Evolutionary conservation across 2,888 invertebrate species (phyloP), one percentile per base, ranked within the genome.

Genomic region (Hydroisotoma schaefferi): DNA sequence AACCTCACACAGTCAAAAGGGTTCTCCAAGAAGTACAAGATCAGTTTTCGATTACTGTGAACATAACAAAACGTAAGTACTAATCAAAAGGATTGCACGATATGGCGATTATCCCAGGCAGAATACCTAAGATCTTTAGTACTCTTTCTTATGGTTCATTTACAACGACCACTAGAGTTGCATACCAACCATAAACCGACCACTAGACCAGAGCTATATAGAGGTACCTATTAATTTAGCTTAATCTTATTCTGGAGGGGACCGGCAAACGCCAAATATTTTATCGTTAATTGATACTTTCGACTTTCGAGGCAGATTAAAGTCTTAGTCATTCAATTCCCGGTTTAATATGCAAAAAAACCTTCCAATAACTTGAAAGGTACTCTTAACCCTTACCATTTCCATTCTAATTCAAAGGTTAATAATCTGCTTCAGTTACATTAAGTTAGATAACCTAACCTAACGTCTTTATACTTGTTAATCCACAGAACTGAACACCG

Each of bases 221-320:
- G n/a, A 18, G 6, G 33, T 33, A 15, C 15, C 5, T 40, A 15
- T 40, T 28, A 15, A 18, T 46, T 20, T 5, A 25, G 46, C 46
- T 25, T 46, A 12, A 12, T 43, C 26, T 22, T 10, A 20, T 20
- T 18, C 23, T 12, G 12, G 10, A 3, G 20, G 51, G 51, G 51
- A 28, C 37, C 37, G 51, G 33, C 51, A 46, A 46, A 46, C 20
- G 46, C 46, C 46, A 52, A 52, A 52, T 52, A 37, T 33, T 33
- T 33, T 20, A 33, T 52, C 15, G 20, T 33, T 52, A 49, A 40
- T 40, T 40, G n/a, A 15, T 40, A 40, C 40, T 20, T 40, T 4
- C 20, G 8, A 5, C 8, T 40, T 15, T 40, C 40, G 5, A 20
- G n/a, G n/a, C 8, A 40, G 40, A 40, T 40, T 40, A 40, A n/a